Base-by-base conservation (phyloP, 1,140 invertebrate genomes). In the Vollenhovia emeryi region DNA sequence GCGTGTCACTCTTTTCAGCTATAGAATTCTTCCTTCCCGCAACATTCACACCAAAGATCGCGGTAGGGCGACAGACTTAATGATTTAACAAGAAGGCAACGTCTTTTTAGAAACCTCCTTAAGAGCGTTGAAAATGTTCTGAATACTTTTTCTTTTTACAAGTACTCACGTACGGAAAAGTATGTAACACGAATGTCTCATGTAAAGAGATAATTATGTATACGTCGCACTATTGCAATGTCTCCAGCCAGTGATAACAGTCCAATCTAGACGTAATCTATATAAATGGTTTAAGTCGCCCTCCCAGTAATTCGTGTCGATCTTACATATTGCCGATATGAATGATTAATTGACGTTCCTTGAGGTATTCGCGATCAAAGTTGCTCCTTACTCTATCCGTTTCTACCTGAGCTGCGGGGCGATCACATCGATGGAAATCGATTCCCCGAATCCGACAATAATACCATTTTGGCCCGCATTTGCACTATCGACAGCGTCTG, bases 391-490 rank as follows among this genome's bases (percentile, higher is more conserved):
- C 64, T n/a, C n/a, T 69, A 71, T 88, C 79, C 73, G 57, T 85
- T 76, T 71, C 74, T 78, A 57, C 64, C 18, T 30, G 18, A 43
- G 52, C 76, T 84, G 18, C 33, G 40, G 43, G 66, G 33, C 55
- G 84, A 89, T 89, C 75, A 21, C 40, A 87, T 85, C 87, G 66
- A 71, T 40, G 50, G 36, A 33, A 87, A 69, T 62, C 71, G 86
- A 85, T 50, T 85, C 52, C 45, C 24, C 30, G 82, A 74, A 88
- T 88, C 73, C 74, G 52, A 43, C 50, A 82, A 52, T 88, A 88
- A 88, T 88, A 36, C 87, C 69, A 57, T 83, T 55, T 86, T 78
- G 64, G 33, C 87, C 78, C 84, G 87, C 84, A 80, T 89, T 71
- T 48, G 43, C 57, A 57, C 85, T 88, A 89, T 89, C 80, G 79